These are phyloP conservation scores for Pelagia noctiluca DNA, from an alignment of 30 jellyfish, hydroid and myxozoan genomes.

Conservation along the genomic window DNA sequence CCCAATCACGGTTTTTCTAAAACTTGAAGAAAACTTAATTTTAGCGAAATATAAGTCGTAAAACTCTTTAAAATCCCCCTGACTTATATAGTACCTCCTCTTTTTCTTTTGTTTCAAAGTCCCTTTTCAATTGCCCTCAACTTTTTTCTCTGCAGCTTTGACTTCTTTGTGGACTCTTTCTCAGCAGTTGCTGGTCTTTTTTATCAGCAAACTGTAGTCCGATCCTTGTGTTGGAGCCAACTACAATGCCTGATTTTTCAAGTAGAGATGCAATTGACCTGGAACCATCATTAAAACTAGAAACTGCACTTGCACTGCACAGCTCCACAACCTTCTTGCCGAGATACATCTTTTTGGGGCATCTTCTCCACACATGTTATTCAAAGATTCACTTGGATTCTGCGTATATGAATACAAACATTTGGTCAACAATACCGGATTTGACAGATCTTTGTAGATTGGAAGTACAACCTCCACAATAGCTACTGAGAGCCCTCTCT, in stretches of 20 bases:
- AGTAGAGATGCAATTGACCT: neutral
- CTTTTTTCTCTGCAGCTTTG: constrained; percentile 1
- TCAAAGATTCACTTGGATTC: too few species aligned
- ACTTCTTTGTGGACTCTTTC: neutral
- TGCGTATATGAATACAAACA: too few species aligned
- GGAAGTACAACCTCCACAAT: neutral
- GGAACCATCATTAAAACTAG: constrained; percentile 13
- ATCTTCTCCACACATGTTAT: too few species aligned
- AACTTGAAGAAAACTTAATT: too few species aligned
- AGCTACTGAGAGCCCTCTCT: constrained; percentile 2
- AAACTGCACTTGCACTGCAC: constrained; percentile 13
- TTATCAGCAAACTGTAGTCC: neutral
- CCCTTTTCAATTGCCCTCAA: constrained; percentile 8
- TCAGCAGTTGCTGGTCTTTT: neutral
- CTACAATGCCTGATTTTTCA: neutral
- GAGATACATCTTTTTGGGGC: too few species aligned
- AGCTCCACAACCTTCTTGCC: too few species aligned
- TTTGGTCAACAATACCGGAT: too few species aligned
- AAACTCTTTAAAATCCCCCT: constrained; percentile 5
- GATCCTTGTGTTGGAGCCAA: neutral
- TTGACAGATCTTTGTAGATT: too few species aligned
- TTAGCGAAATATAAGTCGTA: too few species aligned
- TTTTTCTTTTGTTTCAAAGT: constrained; percentile 12
- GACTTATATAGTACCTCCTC: constrained; percentile 6
- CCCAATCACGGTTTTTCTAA: too few species aligned